These are phyloP conservation scores for Sinocyclocheilus anshuiensis DNA, from an alignment of 2,113 vertebrate genomes.

Conservation along the genomic window DNA sequence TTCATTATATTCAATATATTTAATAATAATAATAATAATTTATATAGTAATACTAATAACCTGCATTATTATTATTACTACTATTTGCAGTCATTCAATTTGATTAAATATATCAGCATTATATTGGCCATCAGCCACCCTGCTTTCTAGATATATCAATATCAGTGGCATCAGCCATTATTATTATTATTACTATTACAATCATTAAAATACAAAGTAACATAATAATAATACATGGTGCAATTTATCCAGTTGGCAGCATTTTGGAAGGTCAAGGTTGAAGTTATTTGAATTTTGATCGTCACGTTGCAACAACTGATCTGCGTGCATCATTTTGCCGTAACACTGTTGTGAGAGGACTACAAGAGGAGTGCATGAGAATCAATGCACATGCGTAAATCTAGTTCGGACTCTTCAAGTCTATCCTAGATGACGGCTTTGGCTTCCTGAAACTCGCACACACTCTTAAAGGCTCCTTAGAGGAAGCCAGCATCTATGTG, in stretches of 20 bases:
- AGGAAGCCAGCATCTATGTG: slow-evolving; percentile 3
- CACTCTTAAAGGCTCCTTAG: neutral
- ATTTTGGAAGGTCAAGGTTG: neutral
- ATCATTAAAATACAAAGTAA: neutral
- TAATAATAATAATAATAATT: no score
- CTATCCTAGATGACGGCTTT: neutral
- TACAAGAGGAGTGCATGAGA: neutral
- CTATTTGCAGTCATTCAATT: neutral
- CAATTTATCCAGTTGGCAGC: neutral
- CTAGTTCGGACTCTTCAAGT: neutral
- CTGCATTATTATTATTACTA: no score
- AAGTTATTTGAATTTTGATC: neutral
- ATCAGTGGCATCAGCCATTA: no score
- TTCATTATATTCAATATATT: no score
- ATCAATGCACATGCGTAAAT: neutral
- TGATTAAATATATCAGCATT: neutral
- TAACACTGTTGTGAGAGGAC: neutral
- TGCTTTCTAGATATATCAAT: no score
- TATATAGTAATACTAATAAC: no score
- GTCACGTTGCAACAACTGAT: neutral
- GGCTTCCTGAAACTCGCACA: neutral
- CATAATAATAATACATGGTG: neutral
- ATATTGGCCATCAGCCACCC: neutral
- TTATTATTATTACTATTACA: neutral
- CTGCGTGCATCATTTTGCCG: neutral